Evolutionary conservation across 2,797 vertebrate genomes (phyloP).

Genomic region (Enteromius fasciolatus): DNA sequence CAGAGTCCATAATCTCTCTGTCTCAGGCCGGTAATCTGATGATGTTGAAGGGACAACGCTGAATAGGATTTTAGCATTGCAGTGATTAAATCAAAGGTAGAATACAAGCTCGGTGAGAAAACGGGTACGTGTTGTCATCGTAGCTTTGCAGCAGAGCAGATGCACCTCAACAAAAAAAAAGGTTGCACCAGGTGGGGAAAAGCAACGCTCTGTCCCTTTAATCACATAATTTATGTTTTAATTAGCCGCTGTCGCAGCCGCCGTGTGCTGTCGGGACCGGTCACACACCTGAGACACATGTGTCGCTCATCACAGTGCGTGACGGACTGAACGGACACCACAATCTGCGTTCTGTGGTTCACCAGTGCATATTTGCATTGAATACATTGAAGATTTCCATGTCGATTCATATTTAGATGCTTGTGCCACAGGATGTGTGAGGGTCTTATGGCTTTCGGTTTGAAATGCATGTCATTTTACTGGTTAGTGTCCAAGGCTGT

Average conservation of each 20-base stretch:
- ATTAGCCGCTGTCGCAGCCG: slow-evolving; percentile 13
- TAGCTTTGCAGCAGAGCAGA: slow-evolving; percentile 34
- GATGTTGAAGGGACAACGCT: slow-evolving; percentile 34
- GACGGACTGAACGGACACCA: slow-evolving; percentile 12
- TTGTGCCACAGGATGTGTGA: slow-evolving; percentile 1
- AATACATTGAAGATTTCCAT: background rate
- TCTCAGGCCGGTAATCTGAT: slow-evolving; percentile 40
- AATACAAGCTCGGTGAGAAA: slow-evolving; percentile 20
- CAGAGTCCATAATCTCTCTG: slow-evolving; percentile 32
- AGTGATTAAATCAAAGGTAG: slow-evolving; percentile 41
- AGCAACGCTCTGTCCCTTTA: slow-evolving; percentile 32
- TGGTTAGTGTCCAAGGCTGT: slow-evolving; percentile 14
- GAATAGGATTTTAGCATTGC: slow-evolving; percentile 32
- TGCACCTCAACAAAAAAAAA: slow-evolving; percentile 24
- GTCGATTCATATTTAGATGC: background rate
- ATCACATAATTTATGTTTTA: slow-evolving; percentile 45
- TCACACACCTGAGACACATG: slow-evolving; percentile 42
- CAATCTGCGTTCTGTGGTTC: background rate
- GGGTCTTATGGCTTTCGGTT: slow-evolving; percentile 34
- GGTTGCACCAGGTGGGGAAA: slow-evolving; percentile 44
- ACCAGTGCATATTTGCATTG: background rate
- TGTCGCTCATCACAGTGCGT: slow-evolving; percentile 17
- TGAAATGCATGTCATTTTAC: slow-evolving; percentile 9
- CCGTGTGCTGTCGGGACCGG: slow-evolving; percentile 21
- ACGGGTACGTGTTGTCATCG: background rate